A percentile compares a stretch with the other conserved stretches of the same genome.
These are phyloP conservation scores for Penaeus vannamei DNA, from an alignment of 1,140 invertebrate species.

Conservation along the genomic window DNA sequence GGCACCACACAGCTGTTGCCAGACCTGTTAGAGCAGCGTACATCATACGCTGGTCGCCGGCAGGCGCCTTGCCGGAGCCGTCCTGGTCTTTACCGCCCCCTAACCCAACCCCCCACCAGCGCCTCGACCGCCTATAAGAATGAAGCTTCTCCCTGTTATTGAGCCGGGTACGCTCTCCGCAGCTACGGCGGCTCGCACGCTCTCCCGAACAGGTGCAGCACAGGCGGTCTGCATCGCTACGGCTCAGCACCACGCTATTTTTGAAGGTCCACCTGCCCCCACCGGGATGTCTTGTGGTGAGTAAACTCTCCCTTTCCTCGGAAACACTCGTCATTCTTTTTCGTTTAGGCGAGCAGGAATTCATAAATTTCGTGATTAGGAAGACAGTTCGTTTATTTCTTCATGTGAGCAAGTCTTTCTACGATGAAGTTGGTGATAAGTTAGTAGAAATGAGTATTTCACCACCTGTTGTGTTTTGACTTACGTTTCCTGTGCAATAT, in stretches of 20 bases:
- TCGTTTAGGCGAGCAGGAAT: no score
- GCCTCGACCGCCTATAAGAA: constrained; percentile 51
- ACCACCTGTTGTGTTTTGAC: no score
- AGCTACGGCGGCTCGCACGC: constrained; percentile 43
- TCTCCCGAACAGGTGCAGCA: constrained; percentile 45
- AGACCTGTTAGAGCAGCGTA: constrained; percentile 37
- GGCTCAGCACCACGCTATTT: not conserved
- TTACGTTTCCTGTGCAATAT: no score
- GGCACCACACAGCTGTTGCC: constrained; percentile 35
- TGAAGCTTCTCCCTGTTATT: constrained; percentile 55
- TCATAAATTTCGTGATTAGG: no score
- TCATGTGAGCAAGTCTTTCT: no score
- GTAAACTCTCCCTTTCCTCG: no score
- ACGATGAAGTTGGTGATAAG: no score
- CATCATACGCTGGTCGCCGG: constrained; percentile 37
- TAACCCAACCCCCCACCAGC: constrained; percentile 33
- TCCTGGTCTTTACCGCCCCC: not conserved
- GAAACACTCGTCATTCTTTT: no score
- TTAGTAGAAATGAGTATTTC: no score
- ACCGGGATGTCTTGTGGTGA: no score
- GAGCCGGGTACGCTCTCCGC: constrained; percentile 50
- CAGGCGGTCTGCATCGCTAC: constrained; percentile 7
- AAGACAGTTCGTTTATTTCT: no score
- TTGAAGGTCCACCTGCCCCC: not conserved
- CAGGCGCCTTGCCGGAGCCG: not conserved